Conservation (phyloP, 2,888 invertebrate species). For the Parnassius apollo region DNA sequence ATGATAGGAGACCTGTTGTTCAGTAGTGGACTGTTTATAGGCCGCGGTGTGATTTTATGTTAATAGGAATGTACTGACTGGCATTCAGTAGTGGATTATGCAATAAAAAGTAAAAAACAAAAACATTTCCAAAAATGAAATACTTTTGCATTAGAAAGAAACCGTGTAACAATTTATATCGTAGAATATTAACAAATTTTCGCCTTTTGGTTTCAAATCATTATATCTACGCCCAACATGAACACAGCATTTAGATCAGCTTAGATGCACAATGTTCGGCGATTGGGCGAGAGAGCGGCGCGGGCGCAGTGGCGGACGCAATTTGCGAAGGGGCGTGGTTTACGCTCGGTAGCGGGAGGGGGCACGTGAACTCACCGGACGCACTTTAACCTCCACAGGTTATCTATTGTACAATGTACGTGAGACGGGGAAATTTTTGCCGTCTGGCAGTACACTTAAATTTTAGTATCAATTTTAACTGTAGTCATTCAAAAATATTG, state of each 20-base stretch:
- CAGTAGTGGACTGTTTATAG: too few relatives aligned
- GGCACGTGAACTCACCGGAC: constrained; percentile 31
- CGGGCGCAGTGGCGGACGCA: constrained; percentile 51
- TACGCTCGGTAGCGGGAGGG: constrained; percentile 48
- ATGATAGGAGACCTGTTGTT: too few relatives aligned
- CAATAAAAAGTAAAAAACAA: too few relatives aligned
- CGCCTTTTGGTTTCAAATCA: background rate
- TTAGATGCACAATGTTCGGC: constrained; percentile 48
- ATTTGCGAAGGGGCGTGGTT: constrained; percentile 65
- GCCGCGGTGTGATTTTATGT: too few relatives aligned
- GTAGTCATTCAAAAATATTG: too few relatives aligned
- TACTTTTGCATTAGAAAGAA: too few relatives aligned
- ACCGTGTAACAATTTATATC: too few relatives aligned
- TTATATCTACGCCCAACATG: background rate
- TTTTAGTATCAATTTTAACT: too few relatives aligned
- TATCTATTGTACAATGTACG: constrained; percentile 26
- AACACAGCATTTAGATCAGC: constrained; percentile 47
- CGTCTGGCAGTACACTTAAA: too few relatives aligned
- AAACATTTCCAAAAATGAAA: too few relatives aligned
- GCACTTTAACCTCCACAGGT: constrained; percentile 36
- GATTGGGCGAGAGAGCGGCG: constrained; percentile 68
- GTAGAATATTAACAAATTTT: background rate
- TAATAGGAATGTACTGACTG: too few relatives aligned
- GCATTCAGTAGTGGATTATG: too few relatives aligned
- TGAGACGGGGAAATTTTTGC: background rate